Evolutionary conservation across 2,797 vertebrate genomes (phyloP), one percentile per base, ranked within the genome.

Genomic region (Notolabrus celidotus): DNA sequence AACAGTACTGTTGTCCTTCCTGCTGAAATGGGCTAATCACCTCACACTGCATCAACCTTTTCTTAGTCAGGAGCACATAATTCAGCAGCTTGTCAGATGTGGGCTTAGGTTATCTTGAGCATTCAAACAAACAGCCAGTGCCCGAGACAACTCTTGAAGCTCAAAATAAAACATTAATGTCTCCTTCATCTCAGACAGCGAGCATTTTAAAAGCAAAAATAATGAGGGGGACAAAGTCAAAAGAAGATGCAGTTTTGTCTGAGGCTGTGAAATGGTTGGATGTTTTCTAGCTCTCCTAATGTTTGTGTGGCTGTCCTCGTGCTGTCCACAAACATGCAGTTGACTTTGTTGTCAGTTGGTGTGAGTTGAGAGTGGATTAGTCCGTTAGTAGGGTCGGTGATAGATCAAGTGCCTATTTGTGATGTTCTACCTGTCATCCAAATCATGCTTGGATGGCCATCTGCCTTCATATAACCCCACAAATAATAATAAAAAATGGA

Each of bases 21-120:
- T 59, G 33, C 33, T 15, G 4, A 14, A 5, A 12, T 29, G 3
- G 8, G 7, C 27, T 47, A 38, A 31, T 12, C 31, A 27, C 29
- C 33, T 20, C 25, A 57, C 7, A 17, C 7, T 15, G 8, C 23
- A 11, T 22, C 1, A 16, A 17, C 17, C 1, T 27, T 43, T 45
- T 25, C 20, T 38, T 41, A 16, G 20, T 54, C 16, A 49, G 2
- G 55, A 27, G 16, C 33, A n/a, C 19, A 27, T 56, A 66, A 15
- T 47, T 55, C 14, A 55, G 14, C n/a, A 59, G 5, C 20, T 19
- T 50, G 41, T 53, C 23, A 56, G 34, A 46, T 20, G 38, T 29
- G 22, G 49, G 7, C 45, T 36, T 5, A 36, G 34, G 34, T 14
- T 36, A 12, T 36, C 34, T 14, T 3, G 14, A 11, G 34, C 34